These are phyloP conservation scores for Malurus alboscapulatus DNA, from an alignment of 2,113 vertebrate species.

Conservation along the genomic window DNA sequence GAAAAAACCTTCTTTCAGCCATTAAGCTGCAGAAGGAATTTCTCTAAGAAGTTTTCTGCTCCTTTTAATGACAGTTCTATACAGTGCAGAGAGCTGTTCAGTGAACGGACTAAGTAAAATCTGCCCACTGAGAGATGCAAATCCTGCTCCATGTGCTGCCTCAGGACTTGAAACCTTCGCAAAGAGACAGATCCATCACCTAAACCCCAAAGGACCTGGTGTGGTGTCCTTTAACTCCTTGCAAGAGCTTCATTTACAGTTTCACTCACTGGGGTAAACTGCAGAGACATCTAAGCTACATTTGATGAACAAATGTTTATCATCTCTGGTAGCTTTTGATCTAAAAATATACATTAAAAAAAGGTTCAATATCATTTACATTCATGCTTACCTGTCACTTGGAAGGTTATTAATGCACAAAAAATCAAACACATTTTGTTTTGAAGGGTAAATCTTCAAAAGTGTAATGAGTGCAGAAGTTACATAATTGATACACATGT, in stretches of 20 bases:
- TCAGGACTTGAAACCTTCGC: background rate
- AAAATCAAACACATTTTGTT: conserved; percentile 18
- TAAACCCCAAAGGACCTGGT: background rate
- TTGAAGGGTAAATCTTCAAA: conserved; percentile 6
- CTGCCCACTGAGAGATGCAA: background rate
- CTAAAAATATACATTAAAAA: background rate
- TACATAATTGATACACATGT: background rate
- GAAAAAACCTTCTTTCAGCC: background rate
- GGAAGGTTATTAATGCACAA: background rate
- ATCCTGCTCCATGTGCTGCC: background rate
- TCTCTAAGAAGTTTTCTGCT: background rate
- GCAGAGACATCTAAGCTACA: background rate
- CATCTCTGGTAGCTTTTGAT: background rate
- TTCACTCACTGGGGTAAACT: background rate
- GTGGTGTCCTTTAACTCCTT: background rate
- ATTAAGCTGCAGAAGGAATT: background rate
- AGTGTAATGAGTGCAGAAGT: background rate
- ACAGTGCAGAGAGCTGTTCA: background rate
- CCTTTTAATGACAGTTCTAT: background rate
- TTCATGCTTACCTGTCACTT: background rate
- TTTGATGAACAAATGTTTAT: background rate
- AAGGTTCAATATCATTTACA: background rate
- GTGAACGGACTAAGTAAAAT: background rate
- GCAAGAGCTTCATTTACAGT: background rate
- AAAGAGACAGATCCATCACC: background rate